Evolutionary conservation across 2,113 vertebrate genomes (phyloP).

Genomic region (Alethe diademata): DNA sequence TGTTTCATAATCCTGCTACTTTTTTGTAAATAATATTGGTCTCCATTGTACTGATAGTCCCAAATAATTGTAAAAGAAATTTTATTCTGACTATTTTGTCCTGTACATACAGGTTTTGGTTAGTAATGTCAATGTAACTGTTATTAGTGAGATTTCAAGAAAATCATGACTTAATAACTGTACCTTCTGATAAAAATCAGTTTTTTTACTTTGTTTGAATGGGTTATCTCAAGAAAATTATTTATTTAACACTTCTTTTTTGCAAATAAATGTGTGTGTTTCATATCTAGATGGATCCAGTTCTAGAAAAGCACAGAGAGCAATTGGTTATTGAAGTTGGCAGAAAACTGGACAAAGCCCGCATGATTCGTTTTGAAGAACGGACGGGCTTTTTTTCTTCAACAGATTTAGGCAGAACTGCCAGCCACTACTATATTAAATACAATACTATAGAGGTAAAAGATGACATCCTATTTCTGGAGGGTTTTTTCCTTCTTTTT

Average conservation of each 20-base stretch:
- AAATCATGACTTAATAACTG: neutral
- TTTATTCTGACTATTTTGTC: neutral
- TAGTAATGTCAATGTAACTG: neutral
- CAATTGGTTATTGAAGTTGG: constrained; percentile 90
- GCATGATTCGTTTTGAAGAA: constrained; percentile 98
- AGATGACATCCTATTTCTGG: neutral
- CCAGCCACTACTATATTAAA: constrained; percentile 97
- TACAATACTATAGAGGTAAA: constrained; percentile 97
- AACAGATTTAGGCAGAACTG: constrained; percentile 93
- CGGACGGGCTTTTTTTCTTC: constrained; percentile 95
- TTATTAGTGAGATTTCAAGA: neutral
- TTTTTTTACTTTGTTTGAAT: neutral
- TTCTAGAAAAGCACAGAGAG: constrained; percentile 88
- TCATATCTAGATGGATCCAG: constrained; percentile 85
- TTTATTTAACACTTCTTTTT: neutral
- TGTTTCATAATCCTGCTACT: neutral
- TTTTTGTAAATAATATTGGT: neutral
- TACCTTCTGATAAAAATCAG: neutral
- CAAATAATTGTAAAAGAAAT: neutral
- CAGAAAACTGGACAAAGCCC: constrained; percentile 92
- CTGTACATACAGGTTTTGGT: neutral
- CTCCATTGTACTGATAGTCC: neutral
- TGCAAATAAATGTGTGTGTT: neutral
- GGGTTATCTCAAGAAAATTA: neutral
- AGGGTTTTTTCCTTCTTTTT: neutral